These are phyloP conservation scores for Cheilosia variabilis DNA, from an alignment of 2,888 invertebrate genomes.

Conservation along the genomic window DNA sequence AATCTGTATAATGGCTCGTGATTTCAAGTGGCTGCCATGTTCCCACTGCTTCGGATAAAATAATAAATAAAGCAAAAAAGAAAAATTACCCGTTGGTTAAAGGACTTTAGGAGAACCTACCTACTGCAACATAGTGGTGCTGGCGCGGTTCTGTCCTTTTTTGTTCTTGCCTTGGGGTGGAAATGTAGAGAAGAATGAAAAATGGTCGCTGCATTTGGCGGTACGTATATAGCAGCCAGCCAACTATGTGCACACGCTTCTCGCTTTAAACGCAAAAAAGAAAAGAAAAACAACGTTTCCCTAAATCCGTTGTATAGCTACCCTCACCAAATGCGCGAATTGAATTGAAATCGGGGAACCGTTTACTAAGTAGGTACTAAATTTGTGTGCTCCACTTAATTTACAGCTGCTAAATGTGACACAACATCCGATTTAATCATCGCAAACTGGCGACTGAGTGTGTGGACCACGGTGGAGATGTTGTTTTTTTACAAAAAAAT, in stretches of 20 bases:
- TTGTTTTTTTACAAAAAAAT: background rate
- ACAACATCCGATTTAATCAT: constrained; percentile 66
- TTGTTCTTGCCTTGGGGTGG: constrained; percentile 41
- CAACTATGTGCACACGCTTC: constrained; percentile 44
- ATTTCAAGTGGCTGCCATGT: constrained; percentile 69
- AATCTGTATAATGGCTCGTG: constrained; percentile 45
- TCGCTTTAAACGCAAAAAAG: constrained; percentile 30
- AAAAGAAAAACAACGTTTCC: background rate
- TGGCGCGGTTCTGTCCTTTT: constrained; percentile 25
- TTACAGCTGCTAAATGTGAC: constrained; percentile 65
- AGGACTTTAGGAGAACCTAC: constrained; percentile 39
- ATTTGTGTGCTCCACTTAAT: constrained; percentile 64
- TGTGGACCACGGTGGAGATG: background rate
- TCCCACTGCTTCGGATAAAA: constrained; percentile 49
- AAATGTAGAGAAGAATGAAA: constrained; percentile 29
- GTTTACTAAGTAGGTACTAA: constrained; percentile 40
- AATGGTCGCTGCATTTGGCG: constrained; percentile 47
- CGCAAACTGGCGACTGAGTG: constrained; percentile 21
- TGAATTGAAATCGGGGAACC: constrained; percentile 49
- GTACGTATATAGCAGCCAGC: background rate
- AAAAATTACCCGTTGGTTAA: constrained; percentile 23
- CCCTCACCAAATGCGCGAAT: constrained; percentile 14
- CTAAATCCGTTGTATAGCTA: background rate
- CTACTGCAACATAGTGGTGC: constrained; percentile 16
- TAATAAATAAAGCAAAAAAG: constrained; percentile 54